These are phyloP conservation scores for Hoplias malabaricus DNA, from an alignment of 2,113 vertebrate species.

Conservation along the genomic window DNA sequence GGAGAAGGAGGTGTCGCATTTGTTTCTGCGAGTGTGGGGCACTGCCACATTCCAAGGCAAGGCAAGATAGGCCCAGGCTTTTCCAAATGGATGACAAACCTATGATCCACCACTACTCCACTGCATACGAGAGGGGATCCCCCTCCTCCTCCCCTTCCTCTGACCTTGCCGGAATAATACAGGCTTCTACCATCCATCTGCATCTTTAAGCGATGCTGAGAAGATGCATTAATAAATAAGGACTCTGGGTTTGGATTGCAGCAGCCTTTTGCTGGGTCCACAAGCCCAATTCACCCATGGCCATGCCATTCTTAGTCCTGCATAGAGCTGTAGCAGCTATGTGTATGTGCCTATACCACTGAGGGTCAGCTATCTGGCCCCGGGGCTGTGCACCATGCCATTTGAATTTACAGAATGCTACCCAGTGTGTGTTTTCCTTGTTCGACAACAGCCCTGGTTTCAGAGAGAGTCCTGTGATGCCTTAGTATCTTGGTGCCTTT, in stretches of 20 bases:
- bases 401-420: no score
- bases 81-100: constrained; percentile 30
- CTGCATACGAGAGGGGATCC: constrained; percentile 50
- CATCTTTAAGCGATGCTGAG: background rate
- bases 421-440: background rate
- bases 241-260: background rate
- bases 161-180: constrained; percentile 59
- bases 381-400: no score
- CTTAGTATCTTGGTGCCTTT: constrained; percentile 4
- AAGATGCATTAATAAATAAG: background rate
- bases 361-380: background rate
- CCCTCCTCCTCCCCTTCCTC: constrained; percentile 46
- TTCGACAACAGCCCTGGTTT: background rate
- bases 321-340: background rate
- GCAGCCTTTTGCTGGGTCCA: background rate
- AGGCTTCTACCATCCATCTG: background rate
- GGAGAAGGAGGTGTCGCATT: no score
- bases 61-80: constrained; percentile 19
- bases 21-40: no score
- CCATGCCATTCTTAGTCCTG: background rate
- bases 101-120: constrained; percentile 29
- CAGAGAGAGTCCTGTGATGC: background rate
- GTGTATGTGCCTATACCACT: background rate
- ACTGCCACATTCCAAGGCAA: background rate
- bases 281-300: background rate